Evolutionary conservation across 2,888 invertebrate species (phyloP).

Genomic region (Gastracanthus pulcherrimus): DNA sequence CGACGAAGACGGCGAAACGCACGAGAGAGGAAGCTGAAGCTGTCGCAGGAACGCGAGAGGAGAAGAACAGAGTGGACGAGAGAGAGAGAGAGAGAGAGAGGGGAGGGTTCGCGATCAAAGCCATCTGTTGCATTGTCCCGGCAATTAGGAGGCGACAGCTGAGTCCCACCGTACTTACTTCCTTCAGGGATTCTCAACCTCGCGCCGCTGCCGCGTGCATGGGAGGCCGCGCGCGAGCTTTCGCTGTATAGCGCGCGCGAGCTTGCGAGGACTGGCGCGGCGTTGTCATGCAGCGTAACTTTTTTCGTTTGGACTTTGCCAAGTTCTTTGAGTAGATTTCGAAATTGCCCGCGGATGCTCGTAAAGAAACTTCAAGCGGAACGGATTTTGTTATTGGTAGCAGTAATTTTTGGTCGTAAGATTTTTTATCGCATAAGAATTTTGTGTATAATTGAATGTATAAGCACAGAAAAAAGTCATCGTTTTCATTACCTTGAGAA

Average conservation of each 20-base stretch:
- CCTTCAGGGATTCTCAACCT: slow-evolving; percentile 72
- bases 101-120: slow-evolving; percentile 76
- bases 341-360: too few relatives aligned
- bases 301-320: too few relatives aligned
- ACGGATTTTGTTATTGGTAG: too few relatives aligned
- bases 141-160: slow-evolving; percentile 78
- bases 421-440: too few relatives aligned
- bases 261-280: slow-evolving; percentile 12
- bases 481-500: too few relatives aligned
- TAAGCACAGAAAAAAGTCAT: too few relatives aligned
- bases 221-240: background rate
- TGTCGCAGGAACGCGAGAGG: slow-evolving; percentile 9
- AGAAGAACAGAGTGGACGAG: slow-evolving; percentile 54
- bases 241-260: too few relatives aligned
- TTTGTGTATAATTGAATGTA: too few relatives aligned
- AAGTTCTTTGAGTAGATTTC: too few relatives aligned
- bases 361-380: too few relatives aligned
- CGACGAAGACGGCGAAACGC: slow-evolving; percentile 4
- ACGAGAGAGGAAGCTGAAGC: slow-evolving; percentile 56
- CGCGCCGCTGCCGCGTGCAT: background rate
- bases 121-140: slow-evolving; percentile 78
- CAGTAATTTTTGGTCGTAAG: too few relatives aligned
- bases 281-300: too few relatives aligned
- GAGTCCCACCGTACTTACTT: slow-evolving; percentile 71
- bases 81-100: slow-evolving; percentile 46